Evolutionary conservation across 2,113 vertebrate genomes (phyloP), one percentile per base, ranked within the genome.

Genomic region (Nannospalax galili): DNA sequence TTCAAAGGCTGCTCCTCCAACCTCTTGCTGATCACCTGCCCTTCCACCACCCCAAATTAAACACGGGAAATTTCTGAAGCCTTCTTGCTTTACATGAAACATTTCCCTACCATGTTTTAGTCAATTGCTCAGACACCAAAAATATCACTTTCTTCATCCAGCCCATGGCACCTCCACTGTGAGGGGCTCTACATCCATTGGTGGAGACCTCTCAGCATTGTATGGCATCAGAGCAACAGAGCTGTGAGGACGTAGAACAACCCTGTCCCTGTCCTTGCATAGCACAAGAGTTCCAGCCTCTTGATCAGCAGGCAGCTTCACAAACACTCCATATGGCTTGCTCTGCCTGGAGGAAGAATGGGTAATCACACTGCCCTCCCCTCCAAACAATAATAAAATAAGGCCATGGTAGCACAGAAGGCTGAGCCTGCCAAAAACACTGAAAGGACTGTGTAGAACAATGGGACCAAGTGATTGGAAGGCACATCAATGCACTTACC

Each of bases 301-400:
- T 97, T 94, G 97, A 98, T 98, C 98, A 98, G 97, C 97, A 79
- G 96, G 96, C 90, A 98, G 97, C 97, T 98, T 98, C 98, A 98
- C 98, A 98, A 98, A 98, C 98, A 98, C 98, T 98, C 98, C 98
- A 98, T 98, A 98, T 98, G 98, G 98, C 98, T 98, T 98, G 97
- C 98, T 98, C 92, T 97, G 98, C 98, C 98, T 96, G 97, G 98
- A 98, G 98, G 97, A 98, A 98, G 98, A 98, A 98, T 98, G 97
- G 98, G 96, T 98, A 98, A 98, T 98, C 98, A 98, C 97, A 98
- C 97, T 96, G 95, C 96, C 97, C 96, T 98, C 97, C 96, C 97
- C 97, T 98, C 98, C 94, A 98, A 98, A 98, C 98, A 98, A 98
- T 98, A 98, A 98, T 98, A 98, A 98, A 98, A 98, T 98, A 98